Conservation (phyloP, 2,888 invertebrate species). For the Dioctria linearis region DNA sequence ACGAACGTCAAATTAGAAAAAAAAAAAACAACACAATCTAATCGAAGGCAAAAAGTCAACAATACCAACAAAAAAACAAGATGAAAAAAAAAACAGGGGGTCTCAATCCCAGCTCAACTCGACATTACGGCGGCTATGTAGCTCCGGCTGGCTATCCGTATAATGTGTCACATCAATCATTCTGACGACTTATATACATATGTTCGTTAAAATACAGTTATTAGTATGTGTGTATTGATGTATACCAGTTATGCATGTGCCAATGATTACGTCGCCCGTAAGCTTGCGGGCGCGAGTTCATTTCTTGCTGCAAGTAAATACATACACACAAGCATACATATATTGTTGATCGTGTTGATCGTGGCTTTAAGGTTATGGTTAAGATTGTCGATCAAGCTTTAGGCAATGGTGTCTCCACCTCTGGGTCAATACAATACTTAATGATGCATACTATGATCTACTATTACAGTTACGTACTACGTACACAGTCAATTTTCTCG, state of each 20-base stretch:
- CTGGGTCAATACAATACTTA: neutral
- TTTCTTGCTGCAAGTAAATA: conserved; percentile 5
- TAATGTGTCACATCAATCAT: conserved; percentile 26
- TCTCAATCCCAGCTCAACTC: conserved; percentile 4
- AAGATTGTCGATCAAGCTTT: neutral
- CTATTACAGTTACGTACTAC: too few species aligned
- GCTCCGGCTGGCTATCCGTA: neutral
- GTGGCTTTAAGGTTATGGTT: neutral
- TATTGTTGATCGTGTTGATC: neutral
- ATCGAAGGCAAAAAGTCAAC: neutral
- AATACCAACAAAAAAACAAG: neutral
- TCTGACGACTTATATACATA: conserved; percentile 1
- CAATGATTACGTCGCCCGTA: conserved; percentile 29
- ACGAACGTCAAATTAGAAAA: neutral
- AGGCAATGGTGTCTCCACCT: neutral
- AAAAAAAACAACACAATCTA: neutral
- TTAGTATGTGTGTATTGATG: conserved; percentile 26
- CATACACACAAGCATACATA: too few species aligned
- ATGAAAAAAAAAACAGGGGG: neutral
- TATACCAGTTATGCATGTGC: conserved; percentile 7
- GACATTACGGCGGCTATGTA: neutral
- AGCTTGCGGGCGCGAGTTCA: neutral
- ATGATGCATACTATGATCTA: too few species aligned
- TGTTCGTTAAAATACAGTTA: neutral
- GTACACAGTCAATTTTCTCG: neutral